These are phyloP conservation scores for Oncorhynchus clarkii DNA, from an alignment of 2,113 vertebrate species.

Conservation along the genomic window DNA sequence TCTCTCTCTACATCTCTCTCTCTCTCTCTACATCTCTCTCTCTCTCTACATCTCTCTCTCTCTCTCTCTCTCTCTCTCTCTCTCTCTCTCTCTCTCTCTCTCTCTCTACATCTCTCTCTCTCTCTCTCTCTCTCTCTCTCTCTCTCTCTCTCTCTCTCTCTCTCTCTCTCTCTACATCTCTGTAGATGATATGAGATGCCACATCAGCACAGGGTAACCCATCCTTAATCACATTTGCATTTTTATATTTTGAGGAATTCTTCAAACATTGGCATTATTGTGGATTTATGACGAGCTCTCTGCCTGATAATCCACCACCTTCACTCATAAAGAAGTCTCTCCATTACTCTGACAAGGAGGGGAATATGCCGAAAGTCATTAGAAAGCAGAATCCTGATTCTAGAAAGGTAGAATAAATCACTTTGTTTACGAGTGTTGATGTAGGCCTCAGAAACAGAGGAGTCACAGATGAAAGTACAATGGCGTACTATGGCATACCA, in stretches of 20 bases:
- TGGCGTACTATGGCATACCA: no score
- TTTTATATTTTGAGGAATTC: constrained; percentile 82
- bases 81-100: neutral
- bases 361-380: constrained; percentile 78
- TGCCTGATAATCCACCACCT: constrained; percentile 78
- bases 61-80: constrained; percentile 39
- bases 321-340: constrained; percentile 80
- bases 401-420: constrained; percentile 79
- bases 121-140: no score
- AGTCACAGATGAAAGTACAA: constrained; percentile 28
- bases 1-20: constrained; percentile 30
- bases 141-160: no score
- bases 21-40: neutral
- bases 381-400: constrained; percentile 79
- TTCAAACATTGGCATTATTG: constrained; percentile 82
- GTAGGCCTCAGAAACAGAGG: constrained; percentile 72
- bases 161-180: constrained; percentile 48
- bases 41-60: no score
- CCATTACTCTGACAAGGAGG: constrained; percentile 75
- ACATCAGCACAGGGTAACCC: constrained; percentile 79
- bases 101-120: constrained; percentile 45
- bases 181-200: constrained; percentile 75
- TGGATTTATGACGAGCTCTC: constrained; percentile 80
- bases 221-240: constrained; percentile 82
- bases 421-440: constrained; percentile 76